Base-by-base conservation (phyloP, 2,797 vertebrate genomes). In the Acipenser ruthenus region DNA sequence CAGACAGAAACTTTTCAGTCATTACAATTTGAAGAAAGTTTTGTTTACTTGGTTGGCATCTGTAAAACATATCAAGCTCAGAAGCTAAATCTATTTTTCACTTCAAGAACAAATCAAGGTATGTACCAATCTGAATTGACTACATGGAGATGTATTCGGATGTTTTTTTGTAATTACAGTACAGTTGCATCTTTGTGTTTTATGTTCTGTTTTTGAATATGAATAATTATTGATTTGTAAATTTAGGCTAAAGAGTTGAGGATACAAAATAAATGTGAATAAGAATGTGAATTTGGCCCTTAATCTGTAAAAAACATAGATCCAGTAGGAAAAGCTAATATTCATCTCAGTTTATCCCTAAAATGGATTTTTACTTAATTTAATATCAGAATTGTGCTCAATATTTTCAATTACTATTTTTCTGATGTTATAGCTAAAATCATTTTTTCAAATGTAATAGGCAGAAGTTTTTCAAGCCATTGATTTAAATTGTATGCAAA, bases 1-100 rank as follows among this genome's bases (percentile, higher is more conserved):
- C 72, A 64, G 74, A 78, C 74, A 66, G 68, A 73, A 66, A 55
- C 9, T 10, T 55, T 55, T 55, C n/a, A 10, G 9, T 55, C n/a
- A 10, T 55, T 55, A 55, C 55, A n/a, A 10, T 10, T 55, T 10
- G 6, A 69, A 74, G 69, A 77, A 37, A 37, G 6, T 23, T n/a
- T 15, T 9, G 8, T 37, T 47, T n/a, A 15, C 9, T 62, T 62
- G 55, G 6, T 58, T n/a, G 15, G 12, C 15, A n/a, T n/a, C 11
- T 11, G 55, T 11, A 6, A 7, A 58, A 58, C 55, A 11, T n/a
- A 7, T 58, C 55, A 58, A 58, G 55, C 12, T 58, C 55, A 11
- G 55, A 11, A 58, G 15, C 12, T n/a, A 58, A 13, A 13, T 7
- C 55, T 58, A 7, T 13, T 15, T 58, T 58, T 58, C 12, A 7